Evolutionary conservation across 1,140 invertebrate species (phyloP), one percentile per base, ranked within the genome.

Genomic region (Hormaphis cornu): DNA sequence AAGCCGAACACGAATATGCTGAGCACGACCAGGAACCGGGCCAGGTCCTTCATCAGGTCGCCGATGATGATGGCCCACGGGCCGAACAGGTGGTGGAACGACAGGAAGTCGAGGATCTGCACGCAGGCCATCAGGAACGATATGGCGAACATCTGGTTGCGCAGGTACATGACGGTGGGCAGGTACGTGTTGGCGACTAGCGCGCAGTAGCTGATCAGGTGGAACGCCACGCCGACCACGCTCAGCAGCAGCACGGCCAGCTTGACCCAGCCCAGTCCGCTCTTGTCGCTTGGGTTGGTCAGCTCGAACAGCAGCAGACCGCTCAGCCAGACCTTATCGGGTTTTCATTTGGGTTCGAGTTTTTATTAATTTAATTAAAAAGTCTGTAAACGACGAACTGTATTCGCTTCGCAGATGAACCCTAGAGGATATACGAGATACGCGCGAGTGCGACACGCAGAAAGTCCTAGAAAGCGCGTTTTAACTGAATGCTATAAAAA

Each of bases 1-100:
- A 99, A 99, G 52, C 97, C 97, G 77, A 96, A 90, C 72, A 99
- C 91, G 80, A 99, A 99, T 78, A 99, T 97, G 16, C 91, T 87
- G 75, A 99, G 80, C 9, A 99, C 96, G 24, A 96, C 95, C 69
- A 99, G 82, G 80, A 99, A 99, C 72, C 95, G 83, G 7, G 92
- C 91, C 72, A 98, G 81, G 80, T 98, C 89, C 79, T 92, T 92
- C 83, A 93, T 89, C 48, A 93, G 81, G 77, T 93, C 89, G 12
- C 89, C 90, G 73, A 92, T 93, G 76, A 93, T 93, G 72, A 93
- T 93, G 18, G 90, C 90, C 97, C 97, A 99, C 0, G 97, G 97
- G 40, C 97, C 97, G 76, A 99, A 99, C 0, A 99, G 82, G 80
- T 99, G 93, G 81, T 99, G 97, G 78, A 99, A 98, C 8, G 95